Evolutionary conservation across 2,797 vertebrate species (phyloP).

Genomic region (Melanotaenia pygmaea): DNA sequence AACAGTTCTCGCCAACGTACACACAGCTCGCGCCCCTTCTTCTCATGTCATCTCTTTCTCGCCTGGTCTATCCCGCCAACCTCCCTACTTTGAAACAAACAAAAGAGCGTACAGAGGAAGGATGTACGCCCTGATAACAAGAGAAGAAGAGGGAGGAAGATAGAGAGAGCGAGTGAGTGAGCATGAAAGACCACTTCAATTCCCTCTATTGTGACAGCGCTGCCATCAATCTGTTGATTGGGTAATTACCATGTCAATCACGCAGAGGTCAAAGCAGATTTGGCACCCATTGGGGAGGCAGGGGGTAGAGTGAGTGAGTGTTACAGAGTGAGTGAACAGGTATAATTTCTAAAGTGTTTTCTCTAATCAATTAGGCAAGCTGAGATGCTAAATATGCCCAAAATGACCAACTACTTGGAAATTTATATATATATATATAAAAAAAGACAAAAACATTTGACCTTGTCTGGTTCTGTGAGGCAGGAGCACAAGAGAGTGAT

Average conservation of each 20-base stretch:
- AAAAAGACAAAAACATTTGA: constrained; percentile 34
- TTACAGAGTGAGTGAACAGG: constrained; percentile 56
- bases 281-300: constrained; percentile 62
- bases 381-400: constrained; percentile 54
- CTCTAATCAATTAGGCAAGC: constrained; percentile 72
- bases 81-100: constrained; percentile 50
- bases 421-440: background rate
- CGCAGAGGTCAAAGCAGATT: constrained; percentile 84
- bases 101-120: constrained; percentile 60
- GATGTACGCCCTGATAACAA: constrained; percentile 65
- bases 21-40: constrained; percentile 15
- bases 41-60: constrained; percentile 44
- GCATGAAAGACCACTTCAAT: constrained; percentile 77
- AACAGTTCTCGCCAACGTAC: constrained; percentile 39
- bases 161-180: constrained; percentile 40
- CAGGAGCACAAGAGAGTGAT: constrained; percentile 23
- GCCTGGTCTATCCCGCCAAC: constrained; percentile 29
- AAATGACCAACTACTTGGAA: constrained; percentile 40
- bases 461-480: constrained; percentile 55
- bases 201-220: constrained; percentile 84
- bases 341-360: constrained; percentile 78
- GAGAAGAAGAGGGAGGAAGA: constrained; percentile 43
- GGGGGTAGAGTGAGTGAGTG: constrained; percentile 50
- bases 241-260: constrained; percentile 88
- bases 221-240: constrained; percentile 85